phyloP scores from a whole-genome alignment of 2,113 vertebrate species.

The Boleophthalmus pectinirostris region DNA sequence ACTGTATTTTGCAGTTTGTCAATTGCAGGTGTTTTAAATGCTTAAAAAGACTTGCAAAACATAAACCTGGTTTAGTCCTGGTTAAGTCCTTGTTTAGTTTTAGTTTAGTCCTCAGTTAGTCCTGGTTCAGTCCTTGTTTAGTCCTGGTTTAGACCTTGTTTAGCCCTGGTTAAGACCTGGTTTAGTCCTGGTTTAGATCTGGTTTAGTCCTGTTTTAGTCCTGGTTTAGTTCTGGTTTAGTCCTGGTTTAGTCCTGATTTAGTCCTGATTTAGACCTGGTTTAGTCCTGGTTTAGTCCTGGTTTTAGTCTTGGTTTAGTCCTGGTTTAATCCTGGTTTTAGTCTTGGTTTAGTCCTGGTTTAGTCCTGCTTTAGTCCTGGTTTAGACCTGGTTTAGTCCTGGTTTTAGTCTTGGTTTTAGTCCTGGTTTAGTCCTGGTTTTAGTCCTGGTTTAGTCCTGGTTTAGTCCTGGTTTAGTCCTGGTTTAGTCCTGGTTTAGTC shows the following conservation, averaged over 20 bases:
- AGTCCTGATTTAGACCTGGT: background rate
- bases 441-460: too few species aligned
- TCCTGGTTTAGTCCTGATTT: background rate
- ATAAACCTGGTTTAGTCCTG: too few species aligned
- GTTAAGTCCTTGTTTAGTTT: background rate
- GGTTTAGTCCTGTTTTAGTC: background rate
- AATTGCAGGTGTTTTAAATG: too few species aligned
- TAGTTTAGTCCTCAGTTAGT: background rate
- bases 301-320: background rate
- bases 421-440: too few species aligned
- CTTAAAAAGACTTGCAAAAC: too few species aligned
- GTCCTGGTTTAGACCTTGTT: background rate
- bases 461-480: too few species aligned
- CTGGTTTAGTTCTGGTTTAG: background rate
- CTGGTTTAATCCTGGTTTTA: too few species aligned
- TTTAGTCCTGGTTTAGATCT: background rate
- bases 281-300: background rate
- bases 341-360: too few species aligned
- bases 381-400: too few species aligned
- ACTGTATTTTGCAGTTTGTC: too few species aligned
- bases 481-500: background rate
- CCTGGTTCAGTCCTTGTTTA: background rate
- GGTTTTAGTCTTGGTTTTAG: too few species aligned
- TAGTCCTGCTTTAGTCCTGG: too few species aligned
- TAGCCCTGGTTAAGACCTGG: background rate